phyloP scores from a whole-genome alignment of 2,888 invertebrate species.

The Eupeodes luniger region DNA sequence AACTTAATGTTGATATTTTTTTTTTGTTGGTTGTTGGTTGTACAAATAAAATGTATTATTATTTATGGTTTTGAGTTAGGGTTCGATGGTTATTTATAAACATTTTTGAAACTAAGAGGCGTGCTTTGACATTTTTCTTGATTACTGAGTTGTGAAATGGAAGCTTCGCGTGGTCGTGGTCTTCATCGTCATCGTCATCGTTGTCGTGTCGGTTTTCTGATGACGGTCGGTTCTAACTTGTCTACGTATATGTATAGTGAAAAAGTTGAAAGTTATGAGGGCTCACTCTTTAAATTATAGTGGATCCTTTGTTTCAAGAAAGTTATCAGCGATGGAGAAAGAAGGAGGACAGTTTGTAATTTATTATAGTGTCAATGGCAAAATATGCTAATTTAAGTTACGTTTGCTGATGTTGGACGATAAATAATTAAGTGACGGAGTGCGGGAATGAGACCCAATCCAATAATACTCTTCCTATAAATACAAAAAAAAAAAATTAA shows the following conservation, averaged over 20 bases:
- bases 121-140: constrained; percentile 60
- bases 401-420: constrained; percentile 65
- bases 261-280: constrained; percentile 40
- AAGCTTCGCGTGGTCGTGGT: not conserved
- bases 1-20: not conserved
- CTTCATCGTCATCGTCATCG: not conserved
- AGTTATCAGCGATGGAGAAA: constrained; percentile 7
- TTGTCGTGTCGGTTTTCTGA: not conserved
- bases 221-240: not conserved
- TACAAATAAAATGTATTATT: constrained; percentile 66
- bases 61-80: constrained; percentile 66
- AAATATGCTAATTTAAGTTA: constrained; percentile 73
- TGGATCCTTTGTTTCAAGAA: constrained; percentile 38
- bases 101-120: constrained; percentile 43
- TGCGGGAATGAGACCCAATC: constrained; percentile 35
- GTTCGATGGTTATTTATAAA: constrained; percentile 73
- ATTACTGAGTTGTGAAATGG: constrained; percentile 53
- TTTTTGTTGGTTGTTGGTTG: constrained; percentile 16
- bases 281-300: constrained; percentile 22
- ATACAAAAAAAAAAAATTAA: not conserved
- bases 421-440: constrained; percentile 57
- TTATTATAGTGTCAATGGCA: constrained; percentile 73
- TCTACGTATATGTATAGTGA: not conserved
- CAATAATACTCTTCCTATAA: not conserved
- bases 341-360: constrained; percentile 55